phyloP scores from a whole-genome alignment of 2,888 invertebrate genomes.

The Caenorhabditis becei region DNA sequence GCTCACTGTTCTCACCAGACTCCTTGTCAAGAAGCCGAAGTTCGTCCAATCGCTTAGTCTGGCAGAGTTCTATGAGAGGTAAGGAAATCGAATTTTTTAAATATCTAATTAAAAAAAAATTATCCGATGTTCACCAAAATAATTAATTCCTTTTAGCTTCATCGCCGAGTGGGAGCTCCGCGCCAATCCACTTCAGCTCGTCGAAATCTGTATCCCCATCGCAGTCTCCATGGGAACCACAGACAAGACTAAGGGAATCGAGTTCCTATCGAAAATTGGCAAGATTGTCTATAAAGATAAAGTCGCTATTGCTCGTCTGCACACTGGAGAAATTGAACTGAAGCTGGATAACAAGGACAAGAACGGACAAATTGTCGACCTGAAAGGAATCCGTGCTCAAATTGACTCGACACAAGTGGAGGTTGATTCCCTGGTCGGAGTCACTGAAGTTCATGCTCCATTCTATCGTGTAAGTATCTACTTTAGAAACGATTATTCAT shows the following conservation, averaged over 20 bases:
- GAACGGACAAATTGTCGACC: slow-evolving; percentile 83
- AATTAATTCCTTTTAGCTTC: slow-evolving; percentile 85
- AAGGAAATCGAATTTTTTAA: too few species aligned
- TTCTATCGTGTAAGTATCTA: slow-evolving; percentile 77
- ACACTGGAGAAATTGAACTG: slow-evolving; percentile 86
- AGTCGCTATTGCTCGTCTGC: slow-evolving; percentile 89
- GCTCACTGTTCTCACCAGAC: slow-evolving; percentile 70
- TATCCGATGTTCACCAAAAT: too few species aligned
- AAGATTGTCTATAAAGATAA: slow-evolving; percentile 88
- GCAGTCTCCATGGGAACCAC: slow-evolving; percentile 75
- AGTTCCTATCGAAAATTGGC: slow-evolving; percentile 91
- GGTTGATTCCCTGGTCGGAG: slow-evolving; percentile 71
- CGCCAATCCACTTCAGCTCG: slow-evolving; percentile 94
- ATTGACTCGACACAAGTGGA: slow-evolving; percentile 74
- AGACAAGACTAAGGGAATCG: slow-evolving; percentile 42
- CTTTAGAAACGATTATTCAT: neutral
- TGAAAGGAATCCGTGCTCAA: slow-evolving; percentile 71
- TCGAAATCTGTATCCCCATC: slow-evolving; percentile 88
- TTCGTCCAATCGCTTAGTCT: slow-evolving; percentile 70
- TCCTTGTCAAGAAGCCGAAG: slow-evolving; percentile 66
- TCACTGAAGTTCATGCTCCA: slow-evolving; percentile 79
- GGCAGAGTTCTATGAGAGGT: slow-evolving; percentile 86
- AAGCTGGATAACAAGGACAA: slow-evolving; percentile 82
- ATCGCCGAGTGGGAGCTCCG: slow-evolving; percentile 95
- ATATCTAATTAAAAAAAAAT: neutral